Evolutionary conservation across 2,113 vertebrate species (phyloP).

Genomic region (Erinaceus europaeus): DNA sequence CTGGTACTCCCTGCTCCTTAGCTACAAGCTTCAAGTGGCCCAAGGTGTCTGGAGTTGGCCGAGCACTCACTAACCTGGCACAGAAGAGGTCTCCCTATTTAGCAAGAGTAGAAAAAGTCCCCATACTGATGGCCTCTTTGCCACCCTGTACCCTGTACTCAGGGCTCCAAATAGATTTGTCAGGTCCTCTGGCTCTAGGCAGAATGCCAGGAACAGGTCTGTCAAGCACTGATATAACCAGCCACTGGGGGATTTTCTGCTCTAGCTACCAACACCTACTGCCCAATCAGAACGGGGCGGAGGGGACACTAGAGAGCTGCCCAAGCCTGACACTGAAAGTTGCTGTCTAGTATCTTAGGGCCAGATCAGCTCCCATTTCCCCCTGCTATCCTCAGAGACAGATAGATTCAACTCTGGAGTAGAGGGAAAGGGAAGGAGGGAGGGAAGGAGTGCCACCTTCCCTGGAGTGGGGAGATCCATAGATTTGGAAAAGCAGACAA

Average conservation of each 20-base stretch:
- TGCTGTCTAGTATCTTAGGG: not conserved
- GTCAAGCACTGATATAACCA: not conserved
- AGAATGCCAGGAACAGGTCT: not conserved
- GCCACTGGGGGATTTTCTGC: conserved; percentile 44
- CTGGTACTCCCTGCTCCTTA: not conserved
- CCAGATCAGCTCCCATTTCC: not conserved
- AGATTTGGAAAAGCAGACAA: not conserved
- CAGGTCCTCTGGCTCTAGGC: not conserved
- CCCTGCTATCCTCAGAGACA: not conserved
- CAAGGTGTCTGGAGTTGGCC: not conserved
- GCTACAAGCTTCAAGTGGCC: not conserved
- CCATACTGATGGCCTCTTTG: not conserved
- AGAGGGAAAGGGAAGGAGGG: not conserved
- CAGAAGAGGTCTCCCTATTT: not conserved
- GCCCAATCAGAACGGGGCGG: not conserved
- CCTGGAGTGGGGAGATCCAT: not conserved
- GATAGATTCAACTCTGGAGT: not conserved
- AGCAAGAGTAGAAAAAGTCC: not conserved
- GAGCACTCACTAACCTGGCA: not conserved
- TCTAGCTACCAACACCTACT: not conserved
- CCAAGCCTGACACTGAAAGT: not conserved
- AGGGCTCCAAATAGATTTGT: not conserved
- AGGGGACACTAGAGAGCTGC: not conserved
- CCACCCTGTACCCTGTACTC: not conserved
- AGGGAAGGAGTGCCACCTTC: not conserved